These are phyloP conservation scores for Hylomyscus alleni DNA, from an alignment of 2,797 vertebrate genomes.

Conservation along the genomic window DNA sequence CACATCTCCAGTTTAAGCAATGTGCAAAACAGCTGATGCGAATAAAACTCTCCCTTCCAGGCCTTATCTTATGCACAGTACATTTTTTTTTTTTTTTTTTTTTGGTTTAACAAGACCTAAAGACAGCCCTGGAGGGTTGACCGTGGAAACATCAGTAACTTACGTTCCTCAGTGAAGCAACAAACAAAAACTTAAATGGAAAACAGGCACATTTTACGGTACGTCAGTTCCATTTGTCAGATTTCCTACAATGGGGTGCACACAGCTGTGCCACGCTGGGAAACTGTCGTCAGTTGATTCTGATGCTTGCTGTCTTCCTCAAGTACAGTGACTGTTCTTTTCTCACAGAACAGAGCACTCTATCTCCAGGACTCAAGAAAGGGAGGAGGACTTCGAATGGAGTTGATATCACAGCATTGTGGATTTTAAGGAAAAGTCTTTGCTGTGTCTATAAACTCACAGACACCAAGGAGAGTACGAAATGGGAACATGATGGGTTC, in stretches of 20 bases:
- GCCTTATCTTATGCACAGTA: background rate
- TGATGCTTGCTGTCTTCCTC: background rate
- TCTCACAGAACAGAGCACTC: background rate
- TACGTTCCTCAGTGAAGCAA: background rate
- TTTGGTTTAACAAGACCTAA: slow-evolving; percentile 14
- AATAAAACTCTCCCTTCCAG: slow-evolving; percentile 31
- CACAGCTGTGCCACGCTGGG: slow-evolving; percentile 21
- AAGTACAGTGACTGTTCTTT: background rate
- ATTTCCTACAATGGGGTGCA: background rate
- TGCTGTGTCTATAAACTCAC: background rate
- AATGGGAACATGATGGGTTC: background rate
- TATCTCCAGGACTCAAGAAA: background rate
- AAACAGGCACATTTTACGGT: slow-evolving; percentile 65
- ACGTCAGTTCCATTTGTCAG: slow-evolving; percentile 65
- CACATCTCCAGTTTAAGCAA: slow-evolving; percentile 57
- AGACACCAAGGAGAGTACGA: background rate
- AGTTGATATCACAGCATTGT: background rate
- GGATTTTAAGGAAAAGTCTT: slow-evolving; percentile 30
- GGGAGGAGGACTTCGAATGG: slow-evolving; percentile 22
- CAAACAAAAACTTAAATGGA: background rate
- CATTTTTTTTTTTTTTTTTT: no score
- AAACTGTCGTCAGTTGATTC: slow-evolving; percentile 42
- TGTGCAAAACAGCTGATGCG: slow-evolving; percentile 32
- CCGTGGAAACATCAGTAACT: background rate
- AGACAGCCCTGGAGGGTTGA: slow-evolving; percentile 20